Evolutionary conservation across 2,113 vertebrate species (phyloP).

Genomic region (Jacana jacana): DNA sequence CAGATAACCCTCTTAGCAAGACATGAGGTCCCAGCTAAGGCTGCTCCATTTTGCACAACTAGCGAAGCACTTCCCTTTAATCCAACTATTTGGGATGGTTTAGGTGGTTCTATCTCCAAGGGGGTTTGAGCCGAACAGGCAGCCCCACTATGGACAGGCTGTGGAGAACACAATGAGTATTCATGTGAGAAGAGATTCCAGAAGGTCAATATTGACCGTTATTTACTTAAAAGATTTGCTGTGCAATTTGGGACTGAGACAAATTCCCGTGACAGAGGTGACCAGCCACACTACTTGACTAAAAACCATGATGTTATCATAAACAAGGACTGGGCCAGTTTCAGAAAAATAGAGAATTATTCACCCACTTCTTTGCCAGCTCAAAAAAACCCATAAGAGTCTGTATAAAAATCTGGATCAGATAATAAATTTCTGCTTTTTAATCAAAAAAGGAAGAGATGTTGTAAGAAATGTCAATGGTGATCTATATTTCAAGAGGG

Average conservation of each 20-base stretch:
- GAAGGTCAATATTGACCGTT: conserved; percentile 31
- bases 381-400: background rate
- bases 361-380: background rate
- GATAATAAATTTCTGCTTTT: background rate
- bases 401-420: background rate
- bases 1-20: background rate
- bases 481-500: background rate
- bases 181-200: background rate
- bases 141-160: background rate
- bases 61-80: background rate
- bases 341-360: background rate
- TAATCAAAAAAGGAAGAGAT: background rate
- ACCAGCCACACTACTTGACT: background rate
- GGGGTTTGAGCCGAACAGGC: background rate
- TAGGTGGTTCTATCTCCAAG: background rate
- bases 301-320: background rate
- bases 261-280: background rate
- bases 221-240: conserved; percentile 13
- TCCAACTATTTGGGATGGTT: background rate
- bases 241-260: background rate
- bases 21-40: background rate
- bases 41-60: background rate
- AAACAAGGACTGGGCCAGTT: background rate
- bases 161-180: background rate
- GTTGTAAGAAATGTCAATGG: conserved; percentile 1